phyloP scores from a whole-genome alignment of 2,113 vertebrate genomes.

The Daboia siamensis region DNA sequence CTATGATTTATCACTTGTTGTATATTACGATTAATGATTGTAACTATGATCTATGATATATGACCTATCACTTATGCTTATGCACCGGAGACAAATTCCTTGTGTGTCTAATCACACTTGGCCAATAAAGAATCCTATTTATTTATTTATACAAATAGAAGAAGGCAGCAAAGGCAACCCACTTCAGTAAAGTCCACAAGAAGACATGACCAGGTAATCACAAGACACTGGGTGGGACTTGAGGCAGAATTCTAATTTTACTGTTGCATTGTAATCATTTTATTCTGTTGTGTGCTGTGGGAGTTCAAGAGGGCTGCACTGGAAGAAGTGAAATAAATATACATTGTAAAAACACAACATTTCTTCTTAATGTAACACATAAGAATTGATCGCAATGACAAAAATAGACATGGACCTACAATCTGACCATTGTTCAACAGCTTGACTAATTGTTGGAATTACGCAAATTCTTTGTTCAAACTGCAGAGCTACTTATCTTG shows the following conservation, averaged over 20 bases:
- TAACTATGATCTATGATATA: neutral
- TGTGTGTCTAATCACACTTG: neutral
- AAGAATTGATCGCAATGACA: neutral
- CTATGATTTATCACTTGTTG: neutral
- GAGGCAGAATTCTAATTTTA: neutral
- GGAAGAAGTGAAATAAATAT: neutral
- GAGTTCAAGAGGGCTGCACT: neutral
- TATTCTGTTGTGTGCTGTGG: neutral
- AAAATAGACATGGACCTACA: neutral
- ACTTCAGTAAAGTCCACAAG: neutral
- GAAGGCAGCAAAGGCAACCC: neutral
- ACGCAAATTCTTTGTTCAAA: neutral
- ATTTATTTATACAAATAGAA: neutral
- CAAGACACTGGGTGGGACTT: neutral
- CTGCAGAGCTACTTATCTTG: neutral
- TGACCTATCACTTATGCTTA: neutral
- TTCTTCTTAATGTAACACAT: neutral
- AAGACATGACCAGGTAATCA: neutral
- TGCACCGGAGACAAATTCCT: neutral
- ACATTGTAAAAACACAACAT: neutral
- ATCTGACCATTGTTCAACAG: neutral
- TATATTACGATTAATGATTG: neutral
- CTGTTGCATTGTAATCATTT: neutral
- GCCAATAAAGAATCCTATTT: neutral
- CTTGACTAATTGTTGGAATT: neutral